These are phyloP conservation scores for Saccopteryx bilineata DNA, from an alignment of 2,113 vertebrate species.

Conservation along the genomic window DNA sequence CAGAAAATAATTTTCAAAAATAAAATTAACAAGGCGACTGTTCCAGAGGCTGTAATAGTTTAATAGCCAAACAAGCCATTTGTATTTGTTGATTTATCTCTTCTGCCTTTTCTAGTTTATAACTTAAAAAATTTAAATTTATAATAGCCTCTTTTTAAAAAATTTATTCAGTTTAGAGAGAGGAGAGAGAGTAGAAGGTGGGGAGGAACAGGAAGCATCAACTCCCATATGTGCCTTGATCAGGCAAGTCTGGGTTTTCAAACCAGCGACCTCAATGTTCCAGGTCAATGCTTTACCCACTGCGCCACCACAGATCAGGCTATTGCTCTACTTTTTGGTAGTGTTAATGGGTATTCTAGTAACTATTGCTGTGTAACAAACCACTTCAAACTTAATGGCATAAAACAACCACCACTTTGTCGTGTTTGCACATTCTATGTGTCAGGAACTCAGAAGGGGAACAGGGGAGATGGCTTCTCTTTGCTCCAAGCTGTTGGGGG, in stretches of 20 bases:
- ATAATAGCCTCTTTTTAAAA: not conserved
- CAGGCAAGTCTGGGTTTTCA: no score
- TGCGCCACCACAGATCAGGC: no score
- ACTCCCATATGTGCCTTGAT: no score
- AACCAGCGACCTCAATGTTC: no score
- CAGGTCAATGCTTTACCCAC: no score
- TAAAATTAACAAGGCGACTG: slow-evolving; percentile 87
- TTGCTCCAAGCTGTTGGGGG: not conserved
- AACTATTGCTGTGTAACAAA: not conserved
- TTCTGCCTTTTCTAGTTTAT: slow-evolving; percentile 5
- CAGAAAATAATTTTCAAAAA: slow-evolving; percentile 81
- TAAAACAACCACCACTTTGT: not conserved
- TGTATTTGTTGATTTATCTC: not conserved
- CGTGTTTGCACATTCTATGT: not conserved
- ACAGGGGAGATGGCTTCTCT: not conserved
- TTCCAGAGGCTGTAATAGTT: slow-evolving; percentile 72
- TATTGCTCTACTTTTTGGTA: not conserved
- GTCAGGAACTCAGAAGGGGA: not conserved
- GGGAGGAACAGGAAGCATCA: no score
- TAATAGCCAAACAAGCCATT: not conserved
- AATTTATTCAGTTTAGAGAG: no score
- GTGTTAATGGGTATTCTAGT: slow-evolving; percentile 11
- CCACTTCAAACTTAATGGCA: not conserved
- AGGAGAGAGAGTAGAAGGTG: no score
- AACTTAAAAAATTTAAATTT: not conserved